phyloP scores from a whole-genome alignment of 2,113 vertebrate species.

The Pachycephala philippinensis region DNA sequence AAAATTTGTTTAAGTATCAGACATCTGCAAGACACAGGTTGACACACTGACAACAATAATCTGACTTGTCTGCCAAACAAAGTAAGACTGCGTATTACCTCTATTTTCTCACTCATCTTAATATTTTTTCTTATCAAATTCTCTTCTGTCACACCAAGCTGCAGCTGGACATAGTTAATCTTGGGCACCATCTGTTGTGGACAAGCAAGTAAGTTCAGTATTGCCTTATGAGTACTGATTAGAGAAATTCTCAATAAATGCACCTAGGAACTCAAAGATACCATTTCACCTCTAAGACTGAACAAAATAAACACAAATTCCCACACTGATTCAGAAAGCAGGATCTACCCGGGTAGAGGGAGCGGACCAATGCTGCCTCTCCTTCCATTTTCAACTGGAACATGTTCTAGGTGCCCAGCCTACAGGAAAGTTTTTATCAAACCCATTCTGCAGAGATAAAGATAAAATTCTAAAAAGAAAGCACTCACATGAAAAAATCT shows the following conservation, averaged over 20 bases:
- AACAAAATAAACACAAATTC: neutral
- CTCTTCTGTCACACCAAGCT: neutral
- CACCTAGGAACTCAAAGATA: neutral
- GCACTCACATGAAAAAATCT: neutral
- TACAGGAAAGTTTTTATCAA: slow-evolving; percentile 31
- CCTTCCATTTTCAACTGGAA: neutral
- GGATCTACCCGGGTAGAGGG: neutral
- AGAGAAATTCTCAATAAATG: neutral
- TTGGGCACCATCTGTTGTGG: neutral
- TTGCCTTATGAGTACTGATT: neutral
- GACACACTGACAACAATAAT: neutral
- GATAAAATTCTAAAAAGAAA: slow-evolving; percentile 35
- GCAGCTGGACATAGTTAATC: neutral
- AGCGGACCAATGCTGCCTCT: neutral
- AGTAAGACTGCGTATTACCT: neutral
- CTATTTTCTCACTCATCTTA: neutral
- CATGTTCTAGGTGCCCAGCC: neutral
- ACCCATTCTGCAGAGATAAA: neutral
- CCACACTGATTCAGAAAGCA: accelerated
- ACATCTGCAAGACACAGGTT: neutral
- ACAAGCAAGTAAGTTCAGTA: neutral
- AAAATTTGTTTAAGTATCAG: neutral
- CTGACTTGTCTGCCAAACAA: neutral
- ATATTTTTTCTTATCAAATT: neutral
- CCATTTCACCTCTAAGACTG: neutral